Percentiles rank a stretch among this genome's conserved stretches.
Evolutionary conservation across 2,888 invertebrate genomes (phyloP).

Genomic region (Lasioglossum lativentre): DNA sequence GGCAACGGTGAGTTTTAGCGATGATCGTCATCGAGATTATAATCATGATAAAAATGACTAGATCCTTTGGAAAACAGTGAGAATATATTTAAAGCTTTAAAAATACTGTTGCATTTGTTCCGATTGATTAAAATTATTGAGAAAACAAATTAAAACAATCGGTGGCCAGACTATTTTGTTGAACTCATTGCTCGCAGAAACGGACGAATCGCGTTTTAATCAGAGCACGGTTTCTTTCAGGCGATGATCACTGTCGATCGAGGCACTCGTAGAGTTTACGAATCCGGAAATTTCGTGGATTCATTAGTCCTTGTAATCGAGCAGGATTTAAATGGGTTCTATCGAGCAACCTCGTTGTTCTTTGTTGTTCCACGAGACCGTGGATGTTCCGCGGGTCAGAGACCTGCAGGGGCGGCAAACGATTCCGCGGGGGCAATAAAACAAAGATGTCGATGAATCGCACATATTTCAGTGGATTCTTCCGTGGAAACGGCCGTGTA

Average conservation of each 20-base stretch:
- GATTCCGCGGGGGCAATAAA: not conserved
- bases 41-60: too few species aligned
- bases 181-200: not conserved
- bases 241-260: not conserved
- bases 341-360: not conserved
- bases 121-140: too few species aligned
- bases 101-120: too few species aligned
- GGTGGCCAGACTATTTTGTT: not conserved
- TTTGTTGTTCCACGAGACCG: not conserved
- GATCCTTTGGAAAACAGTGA: too few species aligned
- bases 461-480: not conserved
- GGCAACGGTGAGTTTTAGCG: not conserved
- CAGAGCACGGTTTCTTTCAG: not conserved
- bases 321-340: not conserved
- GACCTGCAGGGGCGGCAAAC: not conserved
- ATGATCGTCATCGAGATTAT: too few species aligned
- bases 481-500: not conserved
- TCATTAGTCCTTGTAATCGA: not conserved
- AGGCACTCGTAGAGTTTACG: not conserved
- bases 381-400: not conserved
- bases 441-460: slow-evolving; percentile 4
- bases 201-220: not conserved
- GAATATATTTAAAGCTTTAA: too few species aligned
- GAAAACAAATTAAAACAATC: too few species aligned
- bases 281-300: not conserved